phyloP scores from a whole-genome alignment of 2,888 invertebrate species.

The Parochlus steinenii region DNA sequence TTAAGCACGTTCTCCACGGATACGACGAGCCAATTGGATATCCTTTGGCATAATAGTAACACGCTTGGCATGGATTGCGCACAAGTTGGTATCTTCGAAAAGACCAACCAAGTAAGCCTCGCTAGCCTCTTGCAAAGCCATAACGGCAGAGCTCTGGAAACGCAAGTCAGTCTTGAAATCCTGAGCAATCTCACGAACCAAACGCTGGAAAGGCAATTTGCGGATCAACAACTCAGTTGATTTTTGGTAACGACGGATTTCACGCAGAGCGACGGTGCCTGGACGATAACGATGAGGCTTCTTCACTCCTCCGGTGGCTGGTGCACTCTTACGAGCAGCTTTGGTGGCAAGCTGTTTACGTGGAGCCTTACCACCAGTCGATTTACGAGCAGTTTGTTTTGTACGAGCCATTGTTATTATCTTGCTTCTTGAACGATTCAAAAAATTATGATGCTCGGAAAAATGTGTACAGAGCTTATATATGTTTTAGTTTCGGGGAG shows the following conservation, averaged over 20 bases:
- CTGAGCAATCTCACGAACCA: constrained; percentile 83
- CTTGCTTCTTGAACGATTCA: no score
- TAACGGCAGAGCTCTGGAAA: constrained; percentile 75
- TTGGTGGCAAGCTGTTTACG: no score
- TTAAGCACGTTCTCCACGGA: constrained; percentile 85
- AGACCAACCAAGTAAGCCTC: constrained; percentile 60
- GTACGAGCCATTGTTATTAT: constrained; percentile 74
- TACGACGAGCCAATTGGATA: no score
- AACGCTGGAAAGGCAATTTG: constrained; percentile 77
- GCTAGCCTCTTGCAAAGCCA: constrained; percentile 46
- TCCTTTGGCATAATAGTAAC: constrained; percentile 93
- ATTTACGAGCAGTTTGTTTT: constrained; percentile 94
- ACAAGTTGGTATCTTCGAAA: constrained; percentile 69
- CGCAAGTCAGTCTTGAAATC: constrained; percentile 83
- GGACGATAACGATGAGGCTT: constrained; percentile 95
- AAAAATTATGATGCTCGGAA: no score
- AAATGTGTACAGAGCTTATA: no score
- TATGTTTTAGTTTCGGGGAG: no score
- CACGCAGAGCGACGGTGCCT: constrained; percentile 82
- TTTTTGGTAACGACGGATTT: constrained; percentile 85
- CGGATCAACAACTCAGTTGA: constrained; percentile 79
- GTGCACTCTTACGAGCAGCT: constrained; percentile 88
- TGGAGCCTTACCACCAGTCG: constrained; percentile 92
- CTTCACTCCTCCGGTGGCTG: constrained; percentile 89
- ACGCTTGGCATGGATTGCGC: constrained; percentile 66